Conservation (phyloP, 2,113 vertebrate genomes). For the Asarcornis scutulata region DNA sequence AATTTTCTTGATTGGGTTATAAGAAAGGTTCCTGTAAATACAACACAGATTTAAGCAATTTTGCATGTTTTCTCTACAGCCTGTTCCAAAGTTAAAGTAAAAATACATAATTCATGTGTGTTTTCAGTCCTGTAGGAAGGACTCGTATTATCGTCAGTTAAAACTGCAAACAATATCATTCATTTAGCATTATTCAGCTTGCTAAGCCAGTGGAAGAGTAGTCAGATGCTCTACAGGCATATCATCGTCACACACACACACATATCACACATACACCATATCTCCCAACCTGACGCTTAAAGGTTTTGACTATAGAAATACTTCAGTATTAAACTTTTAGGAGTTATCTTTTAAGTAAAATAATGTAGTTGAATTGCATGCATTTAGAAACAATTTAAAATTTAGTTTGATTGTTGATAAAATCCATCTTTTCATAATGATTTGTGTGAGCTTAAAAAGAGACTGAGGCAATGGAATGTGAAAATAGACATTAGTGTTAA, state of each 20-base stretch:
- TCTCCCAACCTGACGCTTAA: neutral
- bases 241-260: neutral
- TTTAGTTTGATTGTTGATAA: neutral
- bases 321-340: neutral
- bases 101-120: neutral
- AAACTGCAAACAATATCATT: neutral
- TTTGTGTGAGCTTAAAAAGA: neutral
- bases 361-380: neutral
- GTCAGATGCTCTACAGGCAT: neutral
- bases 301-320: neutral
- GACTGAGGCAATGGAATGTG: neutral
- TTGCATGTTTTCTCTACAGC: neutral
- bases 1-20: conserved; percentile 91
- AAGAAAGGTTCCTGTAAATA: conserved; percentile 89
- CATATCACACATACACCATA: too few relatives aligned
- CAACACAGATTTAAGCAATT: neutral
- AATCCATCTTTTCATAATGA: neutral
- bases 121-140: neutral
- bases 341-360: neutral
- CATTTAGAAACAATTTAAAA: neutral
- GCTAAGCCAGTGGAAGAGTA: neutral
- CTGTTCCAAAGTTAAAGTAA: neutral
- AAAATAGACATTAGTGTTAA: neutral
- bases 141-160: neutral
- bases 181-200: neutral